Evolutionary conservation across 2,888 invertebrate species (phyloP), one percentile per base, ranked within the genome.

Genomic region (Aleiodes alternator): DNA sequence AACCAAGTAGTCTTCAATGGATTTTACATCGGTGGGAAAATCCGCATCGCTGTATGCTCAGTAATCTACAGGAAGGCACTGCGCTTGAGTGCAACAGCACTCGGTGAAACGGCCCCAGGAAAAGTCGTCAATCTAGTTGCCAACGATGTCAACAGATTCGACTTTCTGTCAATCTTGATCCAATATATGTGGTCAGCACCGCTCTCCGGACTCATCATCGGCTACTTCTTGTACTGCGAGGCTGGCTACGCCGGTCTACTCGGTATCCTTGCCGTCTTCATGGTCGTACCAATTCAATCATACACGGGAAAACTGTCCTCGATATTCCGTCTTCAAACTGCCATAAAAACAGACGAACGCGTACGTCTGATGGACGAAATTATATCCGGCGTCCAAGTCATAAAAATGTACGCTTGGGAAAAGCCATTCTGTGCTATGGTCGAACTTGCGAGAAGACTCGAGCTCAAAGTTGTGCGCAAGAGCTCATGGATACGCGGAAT

Each of bases 101-200:
- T 97, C 53, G 94, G 95, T 0, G 93, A 96, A 85, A 96, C 97
- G 0, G 95, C 97, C 23, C 90, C 89, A 0, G 90, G 90, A 7
- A 90, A 90, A 82, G 85, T 90, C 6, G 90, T 90, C 8, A 90
- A 90, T 84, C 84, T 90, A 48, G 85, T 88, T 69, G 97, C 98
- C 0, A 98, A 98, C 86, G 98, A 98, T 90, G 98, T 98, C 23
- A 96, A 96, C 88, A 93, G 98, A 78, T 96, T 98, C 87, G 98
- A 98, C 90, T 93, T 96, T 88, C 96, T 96, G 11, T 95, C 96
- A 80, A 93, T 97, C 77, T 96, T 96, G 87, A 92, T 97, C 9
- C 97, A 98, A 88, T 96, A 96, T 90, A 94, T 98, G 90, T 97
- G 97, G 97, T 92, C 97, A 12, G 94, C 96, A 71, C 98, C 98